Base-by-base conservation (phyloP, 2,888 invertebrate species). In the Tenthredo livida region DNA sequence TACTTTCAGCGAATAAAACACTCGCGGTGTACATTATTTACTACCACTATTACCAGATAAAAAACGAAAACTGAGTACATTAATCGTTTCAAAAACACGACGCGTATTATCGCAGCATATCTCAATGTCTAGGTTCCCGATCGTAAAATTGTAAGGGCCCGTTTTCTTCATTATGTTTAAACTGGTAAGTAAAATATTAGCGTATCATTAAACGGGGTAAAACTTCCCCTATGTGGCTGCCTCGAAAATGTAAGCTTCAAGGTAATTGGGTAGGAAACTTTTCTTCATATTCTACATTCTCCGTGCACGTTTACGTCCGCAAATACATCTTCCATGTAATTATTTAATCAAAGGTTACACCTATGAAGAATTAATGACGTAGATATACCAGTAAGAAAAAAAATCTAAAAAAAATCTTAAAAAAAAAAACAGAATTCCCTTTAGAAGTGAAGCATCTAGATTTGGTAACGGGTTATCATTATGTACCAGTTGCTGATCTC, bases 401-500 rank as follows among this genome's bases (percentile, higher is more conserved):
- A 12, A 65, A 21, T 65, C 2, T 25, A 12, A 33, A 67, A 1
- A 9, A n/a, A n/a, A n/a, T n/a, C n/a, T n/a, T n/a, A 40, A 40
- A 15, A 4, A n/a, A 43, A 4, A 17, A 1, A 10, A 72, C 43
- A 12, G 29, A 37, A 12, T 43, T 73, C 12, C 47, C 47, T 15
- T 47, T 15, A 15, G 21, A n/a, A 17, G 9, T 47, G 75, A 75
- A 47, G 75, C n/a, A 47, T 47, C 75, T 47, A 75, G 47, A 29
- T 75, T 47, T 75, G 75, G 75, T 75, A 75, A 47, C 43, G 75
- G 25, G 47, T 75, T 75, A 75, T 3, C 75, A 40, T 21, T 72
- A 54, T 54, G 54, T 54, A 54, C 54, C 54, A 54, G 54, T 54
- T 54, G 54, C 54, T 33, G n/a, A 70, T 17, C 40, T n/a, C n/a